Conservation (phyloP, 2,113 vertebrate species). For the Tiliqua scincoides region DNA sequence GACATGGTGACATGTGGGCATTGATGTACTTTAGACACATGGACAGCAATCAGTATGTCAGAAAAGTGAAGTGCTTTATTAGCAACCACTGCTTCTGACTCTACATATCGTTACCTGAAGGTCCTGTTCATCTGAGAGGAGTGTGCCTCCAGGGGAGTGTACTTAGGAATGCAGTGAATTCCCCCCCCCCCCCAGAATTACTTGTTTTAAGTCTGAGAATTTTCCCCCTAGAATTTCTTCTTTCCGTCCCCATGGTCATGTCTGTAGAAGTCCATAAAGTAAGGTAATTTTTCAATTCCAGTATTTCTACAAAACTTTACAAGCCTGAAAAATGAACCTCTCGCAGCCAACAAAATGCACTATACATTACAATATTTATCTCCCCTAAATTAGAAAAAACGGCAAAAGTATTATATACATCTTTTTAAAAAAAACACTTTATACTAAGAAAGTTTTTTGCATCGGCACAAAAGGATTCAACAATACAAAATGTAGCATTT, state of each 20-base stretch:
- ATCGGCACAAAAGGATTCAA: conserved; percentile 72
- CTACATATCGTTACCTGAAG: not conserved
- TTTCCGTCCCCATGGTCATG: conserved; percentile 43
- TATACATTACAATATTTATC: not conserved
- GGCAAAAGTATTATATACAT: conserved; percentile 70
- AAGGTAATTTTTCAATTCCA: too few species aligned
- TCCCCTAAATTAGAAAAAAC: conserved; percentile 37
- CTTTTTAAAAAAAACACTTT: conserved; percentile 50
- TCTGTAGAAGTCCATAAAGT: too few species aligned
- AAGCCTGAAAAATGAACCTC: conserved; percentile 45
- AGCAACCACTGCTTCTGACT: not conserved
- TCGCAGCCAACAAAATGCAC: conserved; percentile 21
- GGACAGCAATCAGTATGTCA: not conserved
- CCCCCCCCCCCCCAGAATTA: conserved; percentile 27
- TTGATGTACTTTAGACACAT: not conserved
- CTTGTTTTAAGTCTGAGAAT: conserved; percentile 65
- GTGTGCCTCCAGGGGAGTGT: not conserved
- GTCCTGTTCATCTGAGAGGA: not conserved
- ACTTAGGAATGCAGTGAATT: not conserved
- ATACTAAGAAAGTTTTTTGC: conserved; percentile 72
- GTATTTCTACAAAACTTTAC: conserved; percentile 46
- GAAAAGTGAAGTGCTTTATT: not conserved
- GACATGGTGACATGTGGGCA: too few species aligned
- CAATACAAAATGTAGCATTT: conserved; percentile 70
- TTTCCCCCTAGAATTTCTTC: conserved; percentile 40